Base-by-base conservation (phyloP, 2,113 vertebrate species). In the Benitochromis conjunctus region DNA sequence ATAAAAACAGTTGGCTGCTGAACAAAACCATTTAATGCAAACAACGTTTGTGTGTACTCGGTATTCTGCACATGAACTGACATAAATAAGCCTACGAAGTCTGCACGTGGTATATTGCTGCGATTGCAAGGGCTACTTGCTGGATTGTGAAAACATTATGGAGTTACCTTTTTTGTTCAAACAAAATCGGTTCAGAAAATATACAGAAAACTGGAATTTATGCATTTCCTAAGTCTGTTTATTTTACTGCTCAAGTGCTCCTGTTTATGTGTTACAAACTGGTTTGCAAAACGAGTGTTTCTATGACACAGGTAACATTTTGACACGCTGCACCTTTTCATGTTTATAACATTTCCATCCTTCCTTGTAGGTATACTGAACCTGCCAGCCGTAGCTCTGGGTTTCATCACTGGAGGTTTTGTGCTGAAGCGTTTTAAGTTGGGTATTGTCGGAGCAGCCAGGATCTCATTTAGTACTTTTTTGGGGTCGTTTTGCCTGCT, bases 311-410 rank as follows among this genome's bases (percentile, higher is more conserved):
- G 43, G 14, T 48, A 19, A 7, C 48, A 48, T 19, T 0, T 10
- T 5, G 41, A 1, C 24, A 74, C 24, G 26, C 43, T 51, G 6
- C 31, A 31, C 29, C 51, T 29, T 6, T 51, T 51, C 1, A 19
- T 31, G 26, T 74, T 19, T 3, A 29, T 29, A 48, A 74, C 26
- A 12, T 74, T 51, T 74, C 43, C 0, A 14, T 80, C 2, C 55
- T 9, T 74, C 51, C 53, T 31, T 58, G 46, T 86, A 99, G 98
- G 98, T 55, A 95, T 96, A 7, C 95, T 99, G 91, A 99, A 98
- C 91, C 95, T 99, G 56, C 98, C 98, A 69, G 98, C 98, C 1
- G 97, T 99, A 26, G 98, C 97, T 3, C 84, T 99, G 89, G 98
- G 98, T 66, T 96, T 99, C 91, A 97, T 99, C 91, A 96, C 96